Percentiles rank a stretch among this genome's conserved stretches.
phyloP scores from a whole-genome alignment of 2,797 vertebrate genomes.

The Margarornis squamiger region DNA sequence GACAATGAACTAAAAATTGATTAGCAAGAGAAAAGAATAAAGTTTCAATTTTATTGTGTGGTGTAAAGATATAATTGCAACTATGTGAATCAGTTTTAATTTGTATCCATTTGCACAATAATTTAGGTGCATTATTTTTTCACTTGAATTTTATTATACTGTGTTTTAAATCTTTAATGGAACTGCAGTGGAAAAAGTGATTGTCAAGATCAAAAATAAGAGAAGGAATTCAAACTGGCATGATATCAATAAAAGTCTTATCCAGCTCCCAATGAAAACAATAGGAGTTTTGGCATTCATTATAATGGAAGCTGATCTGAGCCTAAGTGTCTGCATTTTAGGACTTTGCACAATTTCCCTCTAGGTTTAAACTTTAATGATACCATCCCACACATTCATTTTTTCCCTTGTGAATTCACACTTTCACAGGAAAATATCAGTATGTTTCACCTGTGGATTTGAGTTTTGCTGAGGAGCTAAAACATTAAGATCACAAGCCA shows the following conservation, averaged over 20 bases:
- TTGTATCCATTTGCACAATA: conserved; percentile 4
- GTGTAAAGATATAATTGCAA: not conserved
- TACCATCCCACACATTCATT: fast-evolving
- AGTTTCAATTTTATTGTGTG: not conserved
- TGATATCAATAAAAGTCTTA: not conserved
- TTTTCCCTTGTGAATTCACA: not conserved
- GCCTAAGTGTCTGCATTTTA: not conserved
- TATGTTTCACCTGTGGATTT: not conserved
- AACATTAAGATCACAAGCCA: not conserved
- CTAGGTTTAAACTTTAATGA: not conserved
- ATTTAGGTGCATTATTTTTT: not conserved
- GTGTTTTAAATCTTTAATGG: not conserved
- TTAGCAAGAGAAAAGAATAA: conserved; percentile 21
- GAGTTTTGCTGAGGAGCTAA: not conserved
- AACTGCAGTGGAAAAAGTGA: conserved; percentile 44
- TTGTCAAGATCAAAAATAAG: conserved; percentile 18
- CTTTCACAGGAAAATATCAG: not conserved
- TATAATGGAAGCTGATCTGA: not conserved
- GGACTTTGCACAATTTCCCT: not conserved
- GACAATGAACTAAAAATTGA: not conserved
- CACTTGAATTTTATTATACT: not conserved
- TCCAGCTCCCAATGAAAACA: conserved; percentile 25
- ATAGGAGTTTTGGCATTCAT: not conserved
- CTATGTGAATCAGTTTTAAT: not conserved
- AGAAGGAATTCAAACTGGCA: conserved; percentile 44